phyloP scores from a whole-genome alignment of 2,113 vertebrate species.

The Hepsetus odoe region DNA sequence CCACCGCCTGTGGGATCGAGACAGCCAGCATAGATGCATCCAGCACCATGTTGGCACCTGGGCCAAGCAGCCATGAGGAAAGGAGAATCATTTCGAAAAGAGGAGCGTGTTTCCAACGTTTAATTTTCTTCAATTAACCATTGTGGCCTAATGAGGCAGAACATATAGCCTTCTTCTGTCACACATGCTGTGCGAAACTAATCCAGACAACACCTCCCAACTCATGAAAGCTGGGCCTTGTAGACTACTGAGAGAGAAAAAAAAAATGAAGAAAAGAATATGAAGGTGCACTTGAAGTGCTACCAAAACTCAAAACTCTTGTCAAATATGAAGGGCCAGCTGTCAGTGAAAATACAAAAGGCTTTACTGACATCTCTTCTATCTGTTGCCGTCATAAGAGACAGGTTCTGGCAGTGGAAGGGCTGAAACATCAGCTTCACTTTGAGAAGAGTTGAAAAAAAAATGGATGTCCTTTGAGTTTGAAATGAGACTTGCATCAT shows the following conservation, averaged over 20 bases:
- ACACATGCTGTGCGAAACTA: background rate
- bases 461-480: too few relatives aligned
- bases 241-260: too few relatives aligned
- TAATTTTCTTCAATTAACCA: background rate
- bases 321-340: background rate
- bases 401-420: background rate
- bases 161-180: background rate
- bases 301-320: conserved; percentile 2
- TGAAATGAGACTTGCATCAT: background rate
- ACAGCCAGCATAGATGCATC: background rate
- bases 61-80: background rate
- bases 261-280: background rate
- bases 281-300: background rate
- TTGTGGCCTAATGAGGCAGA: background rate
- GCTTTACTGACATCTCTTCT: background rate
- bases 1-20: background rate
- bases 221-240: background rate
- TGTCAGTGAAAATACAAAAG: background rate
- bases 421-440: background rate
- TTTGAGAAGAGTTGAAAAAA: background rate
- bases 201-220: background rate
- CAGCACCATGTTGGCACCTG: background rate
- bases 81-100: background rate
- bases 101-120: background rate
- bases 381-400: background rate